Evolutionary conservation across 2,888 invertebrate species (phyloP).

Genomic region (Mythimna pallens): DNA sequence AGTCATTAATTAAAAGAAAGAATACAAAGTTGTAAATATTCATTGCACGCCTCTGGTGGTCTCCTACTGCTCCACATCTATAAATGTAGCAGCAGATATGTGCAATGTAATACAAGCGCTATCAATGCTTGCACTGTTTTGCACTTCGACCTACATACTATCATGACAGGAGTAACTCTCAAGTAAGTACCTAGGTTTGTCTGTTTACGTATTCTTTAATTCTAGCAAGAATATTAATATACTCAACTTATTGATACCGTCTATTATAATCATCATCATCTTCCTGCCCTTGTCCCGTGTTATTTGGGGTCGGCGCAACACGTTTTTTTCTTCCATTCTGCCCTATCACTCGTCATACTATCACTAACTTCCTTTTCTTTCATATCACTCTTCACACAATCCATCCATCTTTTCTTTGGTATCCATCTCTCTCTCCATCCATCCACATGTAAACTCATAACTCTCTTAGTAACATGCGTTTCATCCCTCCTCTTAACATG

Average conservation of each 20-base stretch:
- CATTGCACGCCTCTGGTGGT: conserved; percentile 43
- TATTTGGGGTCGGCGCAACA: too few species aligned
- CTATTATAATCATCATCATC: too few species aligned
- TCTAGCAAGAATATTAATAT: background rate
- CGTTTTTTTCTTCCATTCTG: too few species aligned
- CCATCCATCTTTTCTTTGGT: too few species aligned
- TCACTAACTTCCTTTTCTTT: too few species aligned
- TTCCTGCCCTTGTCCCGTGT: too few species aligned
- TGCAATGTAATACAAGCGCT: conserved; percentile 38
- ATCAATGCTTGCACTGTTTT: conserved; percentile 51
- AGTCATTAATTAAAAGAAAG: conserved; percentile 28
- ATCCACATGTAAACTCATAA: too few species aligned
- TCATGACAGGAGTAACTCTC: background rate
- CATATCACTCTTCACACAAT: too few species aligned
- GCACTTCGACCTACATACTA: conserved; percentile 37
- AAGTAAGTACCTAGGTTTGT: background rate
- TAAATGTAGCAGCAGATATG: background rate
- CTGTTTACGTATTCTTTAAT: background rate
- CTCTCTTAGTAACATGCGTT: too few species aligned
- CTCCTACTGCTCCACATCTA: conserved; percentile 14
- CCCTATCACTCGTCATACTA: too few species aligned
- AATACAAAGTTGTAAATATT: conserved; percentile 35
- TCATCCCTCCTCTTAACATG: too few species aligned
- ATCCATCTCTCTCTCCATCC: too few species aligned
- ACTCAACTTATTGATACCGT: background rate